A percentile compares a stretch with the other conserved stretches of the same genome.
These are phyloP conservation scores for Myotis davidii DNA, from an alignment of 2,113 vertebrate genomes.

Conservation along the genomic window DNA sequence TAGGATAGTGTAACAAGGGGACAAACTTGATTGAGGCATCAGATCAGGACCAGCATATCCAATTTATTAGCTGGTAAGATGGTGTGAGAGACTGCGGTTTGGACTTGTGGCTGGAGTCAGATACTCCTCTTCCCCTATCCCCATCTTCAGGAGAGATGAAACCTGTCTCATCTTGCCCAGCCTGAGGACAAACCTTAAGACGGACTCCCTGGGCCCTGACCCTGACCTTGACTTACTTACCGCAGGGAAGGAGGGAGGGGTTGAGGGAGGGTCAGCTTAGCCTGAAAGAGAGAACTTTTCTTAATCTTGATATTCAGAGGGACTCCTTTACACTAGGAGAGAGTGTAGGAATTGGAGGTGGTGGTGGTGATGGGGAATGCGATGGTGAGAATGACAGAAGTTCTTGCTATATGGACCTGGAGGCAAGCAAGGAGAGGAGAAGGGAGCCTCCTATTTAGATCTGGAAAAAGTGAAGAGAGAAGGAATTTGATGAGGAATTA, in stretches of 20 bases:
- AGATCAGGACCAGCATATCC: neutral
- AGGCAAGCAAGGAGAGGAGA: neutral
- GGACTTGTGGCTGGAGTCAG: neutral
- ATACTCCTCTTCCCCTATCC: neutral
- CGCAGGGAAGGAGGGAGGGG: neutral
- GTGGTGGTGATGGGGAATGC: fast-evolving
- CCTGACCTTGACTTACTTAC: neutral
- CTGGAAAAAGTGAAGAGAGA: neutral
- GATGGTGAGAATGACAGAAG: neutral
- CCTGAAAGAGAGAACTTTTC: neutral
- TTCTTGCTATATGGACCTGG: neutral
- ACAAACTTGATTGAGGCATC: neutral
- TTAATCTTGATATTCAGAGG: neutral
- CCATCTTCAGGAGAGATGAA: neutral
- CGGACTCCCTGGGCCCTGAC: neutral
- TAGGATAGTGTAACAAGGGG: neutral
- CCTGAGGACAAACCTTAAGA: neutral
- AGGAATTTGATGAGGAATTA: neutral
- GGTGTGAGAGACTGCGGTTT: neutral
- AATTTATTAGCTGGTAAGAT: neutral
- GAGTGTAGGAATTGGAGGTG: neutral
- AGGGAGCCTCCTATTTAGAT: neutral
- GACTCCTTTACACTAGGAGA: neutral
- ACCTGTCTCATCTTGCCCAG: neutral
- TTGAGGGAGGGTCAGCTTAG: neutral